Evolutionary conservation across 2,113 vertebrate genomes (phyloP).

Genomic region (Cyanistes caeruleus): DNA sequence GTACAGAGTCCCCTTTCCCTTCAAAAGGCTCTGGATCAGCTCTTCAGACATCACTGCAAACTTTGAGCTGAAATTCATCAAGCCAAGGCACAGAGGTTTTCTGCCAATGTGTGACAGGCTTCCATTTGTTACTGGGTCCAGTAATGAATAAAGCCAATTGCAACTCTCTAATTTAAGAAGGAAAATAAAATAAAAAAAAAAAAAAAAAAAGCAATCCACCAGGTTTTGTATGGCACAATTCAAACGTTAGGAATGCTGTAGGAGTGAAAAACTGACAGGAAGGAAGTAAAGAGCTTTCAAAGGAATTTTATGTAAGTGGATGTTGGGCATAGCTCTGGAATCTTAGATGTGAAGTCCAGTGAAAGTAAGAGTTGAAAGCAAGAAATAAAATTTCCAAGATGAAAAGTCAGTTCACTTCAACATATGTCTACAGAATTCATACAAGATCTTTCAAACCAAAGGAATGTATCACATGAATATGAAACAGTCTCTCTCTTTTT

Average conservation of each 20-base stretch:
- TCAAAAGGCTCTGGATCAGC: background rate
- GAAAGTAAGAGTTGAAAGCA: background rate
- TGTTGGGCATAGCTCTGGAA: background rate
- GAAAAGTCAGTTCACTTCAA: background rate
- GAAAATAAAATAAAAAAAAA: rapidly evolving
- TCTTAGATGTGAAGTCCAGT: background rate
- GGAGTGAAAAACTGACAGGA: background rate
- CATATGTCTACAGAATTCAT: background rate
- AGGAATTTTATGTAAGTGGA: background rate
- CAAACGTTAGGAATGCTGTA: background rate
- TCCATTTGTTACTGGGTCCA: background rate
- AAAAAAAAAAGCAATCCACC: background rate
- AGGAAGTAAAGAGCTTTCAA: background rate
- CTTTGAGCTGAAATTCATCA: background rate
- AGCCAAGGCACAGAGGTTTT: background rate
- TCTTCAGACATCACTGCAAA: background rate
- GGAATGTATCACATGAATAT: background rate
- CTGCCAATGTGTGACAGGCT: background rate
- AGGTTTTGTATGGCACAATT: background rate
- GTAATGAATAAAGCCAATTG: background rate
- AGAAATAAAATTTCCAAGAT: background rate
- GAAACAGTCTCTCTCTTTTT: background rate
- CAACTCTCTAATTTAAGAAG: background rate
- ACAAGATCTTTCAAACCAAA: background rate
- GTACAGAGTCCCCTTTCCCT: background rate